phyloP scores from a whole-genome alignment of 2,797 vertebrate species.

The Peromyscus eremicus region DNA sequence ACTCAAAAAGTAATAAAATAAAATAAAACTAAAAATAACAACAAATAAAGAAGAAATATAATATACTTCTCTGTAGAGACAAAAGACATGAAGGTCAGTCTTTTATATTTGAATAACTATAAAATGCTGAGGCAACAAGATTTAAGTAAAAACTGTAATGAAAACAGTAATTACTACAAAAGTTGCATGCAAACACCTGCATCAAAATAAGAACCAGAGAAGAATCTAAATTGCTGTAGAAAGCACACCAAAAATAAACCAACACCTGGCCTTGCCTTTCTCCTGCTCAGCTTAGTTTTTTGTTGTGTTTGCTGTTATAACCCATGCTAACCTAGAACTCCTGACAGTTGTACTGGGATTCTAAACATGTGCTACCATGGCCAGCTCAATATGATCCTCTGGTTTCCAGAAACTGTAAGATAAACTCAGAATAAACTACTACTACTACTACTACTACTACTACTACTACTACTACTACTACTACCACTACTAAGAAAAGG shows the following conservation, averaged over 20 bases:
- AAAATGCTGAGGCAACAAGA: constrained; percentile 42
- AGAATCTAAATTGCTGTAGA: constrained; percentile 21
- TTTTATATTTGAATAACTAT: constrained; percentile 45
- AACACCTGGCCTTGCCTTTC: not conserved
- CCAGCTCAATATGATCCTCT: not conserved
- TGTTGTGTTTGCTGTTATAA: not conserved
- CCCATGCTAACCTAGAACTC: not conserved
- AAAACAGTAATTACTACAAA: constrained; percentile 35
- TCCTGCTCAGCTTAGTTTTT: not conserved
- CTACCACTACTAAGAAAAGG: too few species aligned
- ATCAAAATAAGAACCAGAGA: constrained; percentile 37
- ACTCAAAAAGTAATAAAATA: not conserved
- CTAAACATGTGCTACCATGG: not conserved
- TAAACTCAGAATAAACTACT: constrained; percentile 50
- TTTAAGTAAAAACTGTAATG: constrained; percentile 5
- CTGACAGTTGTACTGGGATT: not conserved
- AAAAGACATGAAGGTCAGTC: constrained; percentile 14
- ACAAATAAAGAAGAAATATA: constrained; percentile 29
- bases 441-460: not conserved
- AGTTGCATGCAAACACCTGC: constrained; percentile 12
- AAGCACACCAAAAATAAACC: constrained; percentile 41
- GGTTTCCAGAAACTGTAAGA: constrained; percentile 18
- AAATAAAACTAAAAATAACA: not conserved
- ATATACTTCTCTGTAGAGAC: not conserved
- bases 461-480: too few species aligned